A percentile compares a stretch with the other conserved stretches of the same genome.
phyloP scores from a whole-genome alignment of 2,797 vertebrate genomes.

The Carcharodon carcharias region DNA sequence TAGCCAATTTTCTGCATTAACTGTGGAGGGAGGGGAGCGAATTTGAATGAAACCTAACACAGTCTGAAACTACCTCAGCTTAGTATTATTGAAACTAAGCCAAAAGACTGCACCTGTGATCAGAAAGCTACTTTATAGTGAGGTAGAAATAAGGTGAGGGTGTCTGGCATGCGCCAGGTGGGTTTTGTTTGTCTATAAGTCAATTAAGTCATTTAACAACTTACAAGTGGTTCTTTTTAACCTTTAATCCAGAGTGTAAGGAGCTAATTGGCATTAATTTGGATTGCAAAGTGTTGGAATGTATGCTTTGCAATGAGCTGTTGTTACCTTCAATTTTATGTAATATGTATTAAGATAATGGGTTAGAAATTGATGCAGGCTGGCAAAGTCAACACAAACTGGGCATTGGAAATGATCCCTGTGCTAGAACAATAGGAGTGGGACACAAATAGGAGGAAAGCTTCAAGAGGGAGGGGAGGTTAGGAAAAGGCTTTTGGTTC shows the following conservation, averaged over 20 bases:
- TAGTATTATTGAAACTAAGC: slow-evolving; percentile 7
- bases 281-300: not conserved
- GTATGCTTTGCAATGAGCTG: not conserved
- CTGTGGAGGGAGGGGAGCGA: not conserved
- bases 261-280: not conserved
- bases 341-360: not conserved
- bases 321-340: not conserved
- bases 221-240: slow-evolving; percentile 18
- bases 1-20: not conserved
- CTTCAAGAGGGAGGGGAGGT: not conserved
- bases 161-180: slow-evolving; percentile 10
- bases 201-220: not conserved
- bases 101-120: slow-evolving; percentile 11
- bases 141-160: not conserved
- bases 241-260: not conserved
- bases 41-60: slow-evolving; percentile 30
- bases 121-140: not conserved
- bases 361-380: not conserved
- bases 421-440: not conserved
- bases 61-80: not conserved
- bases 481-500: not conserved
- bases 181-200: slow-evolving; percentile 18
- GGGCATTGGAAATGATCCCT: not conserved
- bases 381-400: not conserved
- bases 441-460: not conserved